Base-by-base conservation (phyloP, 1,140 invertebrate species). In the Tetramorium parvispinum region DNA sequence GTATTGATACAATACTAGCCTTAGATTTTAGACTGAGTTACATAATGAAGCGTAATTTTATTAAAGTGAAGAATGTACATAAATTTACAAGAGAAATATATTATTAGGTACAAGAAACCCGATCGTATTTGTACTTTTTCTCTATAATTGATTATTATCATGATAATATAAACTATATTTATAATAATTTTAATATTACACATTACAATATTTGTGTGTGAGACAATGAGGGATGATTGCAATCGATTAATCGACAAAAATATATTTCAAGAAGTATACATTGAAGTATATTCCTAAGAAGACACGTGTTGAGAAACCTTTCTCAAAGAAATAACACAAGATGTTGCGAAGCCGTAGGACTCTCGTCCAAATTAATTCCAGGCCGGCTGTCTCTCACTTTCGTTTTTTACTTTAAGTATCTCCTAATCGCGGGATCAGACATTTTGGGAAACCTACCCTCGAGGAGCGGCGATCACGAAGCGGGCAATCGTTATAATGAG, bases 391-490 rank as follows among this genome's bases (percentile, higher is more conserved):
- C 40, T 59, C 8, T 37, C 18, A 21, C 24, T 53, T 81, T 59
- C 27, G 49, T 59, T 55, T 53, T 66, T 55, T 68, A 43, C n/a
- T 46, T 85, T 21, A 16, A 77, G 75, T 49, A 83, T 61, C 27
- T 77, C 27, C 40, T 73, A 78, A 89, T 78, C 40, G 51, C 46
- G 10, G 37, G 59, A 87, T 70, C 61, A 55, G 76, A 81, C 66
- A 65, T 89, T 79, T 88, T 46, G 66, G 27, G 51, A 68, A 85
- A 66, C 82, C 32, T 78, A 65, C 40, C n/a, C 24, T 51, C n/a
- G 70, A 51, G 13, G 32, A 75, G 32, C 32, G 66, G 53, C 51
- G 59, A 73, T 71, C 21, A 11, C 21, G 16, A 27, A 43, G 13
- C n/a, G 65, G 63, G 11, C 65, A 86, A 73, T 59, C 49, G 40